Evolutionary conservation across 1,140 invertebrate species (phyloP), one percentile per base, ranked within the genome.

Genomic region (Homalodisca vitripennis): DNA sequence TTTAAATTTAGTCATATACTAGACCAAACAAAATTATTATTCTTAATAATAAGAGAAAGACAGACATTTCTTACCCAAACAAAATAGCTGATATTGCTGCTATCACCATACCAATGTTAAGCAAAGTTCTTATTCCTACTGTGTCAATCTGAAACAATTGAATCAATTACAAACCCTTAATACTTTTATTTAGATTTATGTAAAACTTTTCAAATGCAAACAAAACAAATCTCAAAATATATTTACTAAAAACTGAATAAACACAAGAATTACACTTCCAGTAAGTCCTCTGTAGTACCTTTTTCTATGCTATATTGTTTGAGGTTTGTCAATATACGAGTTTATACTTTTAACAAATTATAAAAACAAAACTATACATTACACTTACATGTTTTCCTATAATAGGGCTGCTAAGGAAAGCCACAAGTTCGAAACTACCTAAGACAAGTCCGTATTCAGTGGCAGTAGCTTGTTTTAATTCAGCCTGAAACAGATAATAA

Each of bases 371-470:
- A 55, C 27, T 13, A 62, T 57, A 24, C 24, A 32, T 60, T 26
- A 53, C 68, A 75, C 75, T 81, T 75, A 87, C 84, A 78, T 85
- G 82, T 77, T 82, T 84, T 32, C 87, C 87, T 74, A 85, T 84
- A 24, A 88, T 57, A 10, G 87, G 87, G 41, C 84, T 84, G 24
- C 81, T 80, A 1, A 88, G 34, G 72, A 88, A 85, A 51, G 87
- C 84, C 0, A 84, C 80, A 14, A 88, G 77, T 76, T 88, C 85
- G 77, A 86, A 88, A 31, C 83, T 78, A 12, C 87, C 87, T 72
- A 88, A 88, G n/a, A 88, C 85, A 2, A 88, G 75, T 2, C 87
- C 87, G 76, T 85, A 84, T 67, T 85, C 80, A 2, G 84, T 83
- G 17, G 84, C 79, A 17, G 82, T 82, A 10, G 83, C 82, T 14